These are phyloP conservation scores for Charaxes varanes DNA, from an alignment of 1,140 invertebrate genomes.

Conservation along the genomic window DNA sequence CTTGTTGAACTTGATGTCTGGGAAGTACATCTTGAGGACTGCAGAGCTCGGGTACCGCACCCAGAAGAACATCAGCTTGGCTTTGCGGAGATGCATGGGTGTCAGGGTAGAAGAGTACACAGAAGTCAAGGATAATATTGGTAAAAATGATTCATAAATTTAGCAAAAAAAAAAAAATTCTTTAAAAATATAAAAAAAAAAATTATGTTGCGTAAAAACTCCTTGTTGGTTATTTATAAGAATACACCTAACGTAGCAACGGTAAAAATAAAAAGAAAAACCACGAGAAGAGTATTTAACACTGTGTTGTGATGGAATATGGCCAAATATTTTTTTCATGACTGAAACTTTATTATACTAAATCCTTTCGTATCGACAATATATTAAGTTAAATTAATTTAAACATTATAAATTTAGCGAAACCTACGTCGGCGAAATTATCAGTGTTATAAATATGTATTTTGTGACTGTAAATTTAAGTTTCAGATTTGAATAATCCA, in stretches of 20 bases:
- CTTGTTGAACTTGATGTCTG: slow-evolving; percentile 99
- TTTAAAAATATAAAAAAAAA: neutral
- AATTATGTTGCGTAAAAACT: too few relatives aligned
- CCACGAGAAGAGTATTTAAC: too few relatives aligned
- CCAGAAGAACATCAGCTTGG: slow-evolving; percentile 99
- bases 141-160: slow-evolving; percentile 1
- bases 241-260: neutral
- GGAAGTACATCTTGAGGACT: slow-evolving; percentile 99
- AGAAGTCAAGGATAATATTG: slow-evolving; percentile 81
- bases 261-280: too few relatives aligned
- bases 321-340: too few relatives aligned
- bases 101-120: slow-evolving; percentile 95
- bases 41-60: slow-evolving; percentile 98
- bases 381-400: too few relatives aligned
- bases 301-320: too few relatives aligned
- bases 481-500: slow-evolving; percentile 4
- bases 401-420: too few relatives aligned
- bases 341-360: too few relatives aligned
- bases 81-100: slow-evolving; percentile 99
- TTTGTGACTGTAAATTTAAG: too few relatives aligned
- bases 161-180: too few relatives aligned
- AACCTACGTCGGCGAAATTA: too few relatives aligned
- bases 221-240: neutral
- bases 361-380: too few relatives aligned
- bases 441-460: neutral